Percentiles rank a stretch among this genome's conserved stretches.
Conservation (phyloP, 2,888 invertebrate species). For the Apotomis betuletana region DNA sequence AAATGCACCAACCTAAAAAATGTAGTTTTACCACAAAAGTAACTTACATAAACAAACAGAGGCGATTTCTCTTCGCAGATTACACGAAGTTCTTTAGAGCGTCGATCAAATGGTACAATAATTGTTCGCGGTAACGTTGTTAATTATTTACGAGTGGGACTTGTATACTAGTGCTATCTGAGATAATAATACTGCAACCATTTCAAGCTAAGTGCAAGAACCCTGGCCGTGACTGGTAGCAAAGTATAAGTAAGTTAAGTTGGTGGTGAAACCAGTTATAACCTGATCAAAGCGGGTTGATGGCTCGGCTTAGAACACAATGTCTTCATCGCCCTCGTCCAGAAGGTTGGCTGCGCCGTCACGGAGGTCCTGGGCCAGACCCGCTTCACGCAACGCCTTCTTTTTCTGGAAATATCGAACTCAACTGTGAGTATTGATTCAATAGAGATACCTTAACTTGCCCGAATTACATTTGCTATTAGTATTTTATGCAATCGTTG, state of each 20-base stretch:
- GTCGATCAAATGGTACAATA: too few species aligned
- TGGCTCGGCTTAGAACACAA: conserved; percentile 88
- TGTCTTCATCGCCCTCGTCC: conserved; percentile 95
- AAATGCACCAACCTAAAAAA: conserved; percentile 4
- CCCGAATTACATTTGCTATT: too few species aligned
- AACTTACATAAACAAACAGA: background rate
- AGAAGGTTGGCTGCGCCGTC: conserved; percentile 87
- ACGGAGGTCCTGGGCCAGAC: conserved; percentile 61
- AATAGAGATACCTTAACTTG: background rate
- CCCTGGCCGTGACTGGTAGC: background rate
- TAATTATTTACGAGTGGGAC: too few species aligned
- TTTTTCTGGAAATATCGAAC: conserved; percentile 60
- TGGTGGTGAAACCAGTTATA: conserved; percentile 6
- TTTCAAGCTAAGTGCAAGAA: too few species aligned
- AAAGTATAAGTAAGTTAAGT: background rate
- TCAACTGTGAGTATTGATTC: background rate
- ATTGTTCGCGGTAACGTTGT: too few species aligned
- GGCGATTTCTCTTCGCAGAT: background rate
- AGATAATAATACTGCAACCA: too few species aligned
- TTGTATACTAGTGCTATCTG: too few species aligned
- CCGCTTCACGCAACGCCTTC: conserved; percentile 55
- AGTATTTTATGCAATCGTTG: too few species aligned
- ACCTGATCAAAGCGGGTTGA: background rate
- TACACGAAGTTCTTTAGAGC: background rate
- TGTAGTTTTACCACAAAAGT: background rate